Base-by-base conservation (phyloP, 2,113 vertebrate genomes). In the Nothocercus julius region DNA sequence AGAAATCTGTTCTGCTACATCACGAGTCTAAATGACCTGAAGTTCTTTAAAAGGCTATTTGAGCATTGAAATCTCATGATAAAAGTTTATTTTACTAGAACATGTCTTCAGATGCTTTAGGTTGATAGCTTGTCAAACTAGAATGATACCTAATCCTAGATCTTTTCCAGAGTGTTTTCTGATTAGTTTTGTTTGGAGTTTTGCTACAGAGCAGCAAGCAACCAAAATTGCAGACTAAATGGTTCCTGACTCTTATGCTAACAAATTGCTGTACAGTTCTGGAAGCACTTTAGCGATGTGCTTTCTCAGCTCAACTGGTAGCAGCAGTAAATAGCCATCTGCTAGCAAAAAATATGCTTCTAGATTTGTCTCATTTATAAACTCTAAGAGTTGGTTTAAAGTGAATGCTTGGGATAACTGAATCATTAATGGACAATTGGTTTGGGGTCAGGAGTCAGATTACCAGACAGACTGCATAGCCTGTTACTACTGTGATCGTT, bases 361-460 rank as follows among this genome's bases (percentile, higher is more conserved):
- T 24, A 62, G 34, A 66, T 66, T 40, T 66, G 25, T 36, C 16
- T 36, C 59, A 42, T 28, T 40, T 40, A 28, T 42, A 66, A 40
- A 9, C 63, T 66, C 14, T 28, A 70, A 49, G 44, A 74, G 27
- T 14, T 78, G 34, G 5, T 3, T 51, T 56, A 61, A 83, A 63
- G 36, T 54, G n/a, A 59, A 66, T 10, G 7, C 70, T 85, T 38
- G 9, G 27, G 44, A 77, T 76, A 77, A 51, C 25, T 62, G 32
- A 87, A 49, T 74, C 34, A 34, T 19, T 63, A 69, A 45, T 28
- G 70, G 9, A 6, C 53, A 63, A 14, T 87, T 93, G 76, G 13
- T 69, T 92, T 34, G 86, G 32, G 70, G 54, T 92, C 45, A 45
- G 32, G 87, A 87, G 45, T 62, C 25, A 74, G 22, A 13, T 45